These are phyloP conservation scores for Caenorhabditis uteleia DNA, from an alignment of 2,888 invertebrate genomes.

Conservation along the genomic window DNA sequence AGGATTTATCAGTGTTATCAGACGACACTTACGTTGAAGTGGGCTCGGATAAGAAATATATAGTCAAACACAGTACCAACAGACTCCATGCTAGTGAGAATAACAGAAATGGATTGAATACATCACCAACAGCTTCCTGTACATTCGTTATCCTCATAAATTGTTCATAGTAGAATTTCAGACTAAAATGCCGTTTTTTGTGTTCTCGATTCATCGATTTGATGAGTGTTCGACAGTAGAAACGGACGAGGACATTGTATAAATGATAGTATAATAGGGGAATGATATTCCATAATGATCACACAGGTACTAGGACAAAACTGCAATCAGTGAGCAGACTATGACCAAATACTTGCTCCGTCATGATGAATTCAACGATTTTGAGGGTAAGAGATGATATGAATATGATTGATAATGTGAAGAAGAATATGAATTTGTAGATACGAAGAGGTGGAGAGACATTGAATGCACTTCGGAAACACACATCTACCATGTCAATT, in stretches of 20 bases:
- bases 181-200: constrained; percentile 53
- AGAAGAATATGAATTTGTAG: constrained; percentile 53
- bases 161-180: constrained; percentile 67
- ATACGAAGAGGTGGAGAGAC: constrained; percentile 52
- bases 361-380: constrained; percentile 47
- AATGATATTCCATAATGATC: constrained; percentile 64
- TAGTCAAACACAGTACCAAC: constrained; percentile 60
- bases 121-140: constrained; percentile 60
- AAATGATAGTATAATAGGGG: constrained; percentile 64
- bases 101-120: constrained; percentile 64
- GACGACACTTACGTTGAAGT: constrained; percentile 39
- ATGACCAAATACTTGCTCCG: constrained; percentile 31
- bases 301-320: constrained; percentile 60
- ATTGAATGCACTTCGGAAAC: constrained; percentile 61
- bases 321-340: constrained; percentile 35
- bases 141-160: constrained; percentile 63
- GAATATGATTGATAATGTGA: constrained; percentile 36
- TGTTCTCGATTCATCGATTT: constrained; percentile 62
- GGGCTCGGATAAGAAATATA: constrained; percentile 64
- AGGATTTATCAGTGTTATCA: neutral
- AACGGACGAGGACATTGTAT: constrained; percentile 52
- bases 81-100: constrained; percentile 65
- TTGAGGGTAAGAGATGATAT: constrained; percentile 47
- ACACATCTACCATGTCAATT: constrained; percentile 56
- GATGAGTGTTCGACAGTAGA: constrained; percentile 52